Percentiles rank a stretch among this genome's conserved stretches.
phyloP scores from a whole-genome alignment of 1,140 invertebrate genomes.

The Papilio helenus region DNA sequence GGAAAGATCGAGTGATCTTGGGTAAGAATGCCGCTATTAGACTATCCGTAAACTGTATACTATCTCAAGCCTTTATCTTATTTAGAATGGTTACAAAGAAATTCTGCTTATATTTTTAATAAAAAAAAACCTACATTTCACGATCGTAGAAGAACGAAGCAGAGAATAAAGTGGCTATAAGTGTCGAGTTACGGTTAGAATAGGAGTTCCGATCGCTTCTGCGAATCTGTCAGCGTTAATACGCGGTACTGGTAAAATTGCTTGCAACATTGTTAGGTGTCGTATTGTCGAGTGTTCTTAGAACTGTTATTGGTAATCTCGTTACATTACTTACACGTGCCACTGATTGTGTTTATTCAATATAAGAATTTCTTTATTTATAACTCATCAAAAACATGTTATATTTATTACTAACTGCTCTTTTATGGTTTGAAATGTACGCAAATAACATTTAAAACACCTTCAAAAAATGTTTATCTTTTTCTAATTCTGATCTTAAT shows the following conservation, averaged over 20 bases:
- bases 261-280: slow-evolving; percentile 14
- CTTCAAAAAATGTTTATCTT: no score
- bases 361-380: not conserved
- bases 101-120: not conserved
- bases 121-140: not conserved
- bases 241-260: slow-evolving; percentile 19
- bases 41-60: no score
- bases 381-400: no score
- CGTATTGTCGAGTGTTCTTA: not conserved
- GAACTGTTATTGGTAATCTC: not conserved
- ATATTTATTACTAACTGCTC: no score
- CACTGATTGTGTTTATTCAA: not conserved
- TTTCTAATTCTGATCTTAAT: no score
- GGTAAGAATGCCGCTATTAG: no score
- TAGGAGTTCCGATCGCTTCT: slow-evolving; percentile 17
- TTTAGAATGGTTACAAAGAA: not conserved
- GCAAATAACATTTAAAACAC: no score
- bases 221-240: slow-evolving; percentile 23
- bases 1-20: no score
- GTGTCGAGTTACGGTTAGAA: slow-evolving; percentile 26
- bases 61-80: no score
- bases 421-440: no score
- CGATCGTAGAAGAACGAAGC: not conserved
- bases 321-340: not conserved
- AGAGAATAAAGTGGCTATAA: not conserved